A percentile compares a stretch with the other conserved stretches of the same genome.
Conservation (phyloP, 2,113 vertebrate species). For the Apeltes quadracus region DNA sequence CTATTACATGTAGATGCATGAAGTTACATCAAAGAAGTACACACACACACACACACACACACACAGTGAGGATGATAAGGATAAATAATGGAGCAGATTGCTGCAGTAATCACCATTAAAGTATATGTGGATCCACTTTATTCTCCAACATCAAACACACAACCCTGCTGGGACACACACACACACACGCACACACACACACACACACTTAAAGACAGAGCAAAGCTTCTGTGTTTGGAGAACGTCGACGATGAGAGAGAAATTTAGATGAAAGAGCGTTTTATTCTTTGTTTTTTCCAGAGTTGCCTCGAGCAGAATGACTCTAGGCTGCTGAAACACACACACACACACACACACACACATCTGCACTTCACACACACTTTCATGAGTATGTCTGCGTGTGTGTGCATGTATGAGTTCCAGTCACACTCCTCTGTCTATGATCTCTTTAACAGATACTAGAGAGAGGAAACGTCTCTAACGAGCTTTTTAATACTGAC, state of each 20-base stretch:
- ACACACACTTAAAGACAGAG: slow-evolving; percentile 33
- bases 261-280: slow-evolving; percentile 74
- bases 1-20: neutral
- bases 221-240: slow-evolving; percentile 55
- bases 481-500: slow-evolving; percentile 55
- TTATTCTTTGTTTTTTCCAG: slow-evolving; percentile 50
- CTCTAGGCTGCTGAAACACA: slow-evolving; percentile 49
- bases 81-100: slow-evolving; percentile 64
- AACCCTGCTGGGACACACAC: slow-evolving; percentile 42
- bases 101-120: slow-evolving; percentile 68
- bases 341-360: neutral
- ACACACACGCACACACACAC: slow-evolving; percentile 21
- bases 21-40: slow-evolving; percentile 8
- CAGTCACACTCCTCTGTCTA: slow-evolving; percentile 35
- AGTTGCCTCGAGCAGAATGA: slow-evolving; percentile 64
- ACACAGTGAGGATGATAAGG: slow-evolving; percentile 35
- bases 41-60: slow-evolving; percentile 18
- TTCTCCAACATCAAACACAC: slow-evolving; percentile 68
- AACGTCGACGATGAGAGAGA: slow-evolving; percentile 65
- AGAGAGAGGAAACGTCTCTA: slow-evolving; percentile 34
- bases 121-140: slow-evolving; percentile 64
- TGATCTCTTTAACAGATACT: slow-evolving; percentile 54
- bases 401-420: neutral
- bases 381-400: neutral
- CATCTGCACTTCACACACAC: slow-evolving; percentile 3